Base-by-base conservation (phyloP, 2,888 invertebrate species). In the Apocheima hispidaria region DNA sequence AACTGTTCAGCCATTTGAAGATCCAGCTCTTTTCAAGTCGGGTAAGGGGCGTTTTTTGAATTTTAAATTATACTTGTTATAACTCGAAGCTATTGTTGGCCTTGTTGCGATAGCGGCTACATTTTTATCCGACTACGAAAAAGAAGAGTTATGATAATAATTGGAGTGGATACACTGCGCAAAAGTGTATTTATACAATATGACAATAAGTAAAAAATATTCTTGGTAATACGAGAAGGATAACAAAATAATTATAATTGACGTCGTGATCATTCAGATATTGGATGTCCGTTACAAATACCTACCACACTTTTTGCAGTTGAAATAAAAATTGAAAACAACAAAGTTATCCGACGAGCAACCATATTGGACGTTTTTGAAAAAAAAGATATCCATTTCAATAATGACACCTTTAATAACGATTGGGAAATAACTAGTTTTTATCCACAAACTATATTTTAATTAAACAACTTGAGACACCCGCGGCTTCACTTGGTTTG, bases 341-440 rank as follows among this genome's bases (percentile, higher is more conserved):
- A 30, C 48, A 48, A 44, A 33, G 23, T 23, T 10, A 43, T 4
- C 44, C 28, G 23, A 14, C 28, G 18, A 16, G n/a, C n/a, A 16
- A 4, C 23, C 23, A 28, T 28, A 41, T 38, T 36, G 28, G 30
- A 28, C 18, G 16, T 20, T 49, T 35, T 23, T 14, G 55, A 63
- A 63, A 68, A 69, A 66, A 66, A 50, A 53, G 14, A 56, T 64
- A 66, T 65, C 64, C 64, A 63, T 60, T 61, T 63, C 56, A 56
- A 60, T 33, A 59, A 60, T 36, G 56, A 28, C 38, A 49, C 33
- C 6, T 35, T 10, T 33, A 46, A 59, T 52, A 28, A 46, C 40
- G 44, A 60, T 60, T 51, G 28, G 41, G 30, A 54, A 30, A 44
- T 28, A 16, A 44, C 7, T 10, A 44, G 14, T 44, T 9, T 16